Evolutionary conservation across 1,140 invertebrate species (phyloP).

Genomic region (Solen grandis): DNA sequence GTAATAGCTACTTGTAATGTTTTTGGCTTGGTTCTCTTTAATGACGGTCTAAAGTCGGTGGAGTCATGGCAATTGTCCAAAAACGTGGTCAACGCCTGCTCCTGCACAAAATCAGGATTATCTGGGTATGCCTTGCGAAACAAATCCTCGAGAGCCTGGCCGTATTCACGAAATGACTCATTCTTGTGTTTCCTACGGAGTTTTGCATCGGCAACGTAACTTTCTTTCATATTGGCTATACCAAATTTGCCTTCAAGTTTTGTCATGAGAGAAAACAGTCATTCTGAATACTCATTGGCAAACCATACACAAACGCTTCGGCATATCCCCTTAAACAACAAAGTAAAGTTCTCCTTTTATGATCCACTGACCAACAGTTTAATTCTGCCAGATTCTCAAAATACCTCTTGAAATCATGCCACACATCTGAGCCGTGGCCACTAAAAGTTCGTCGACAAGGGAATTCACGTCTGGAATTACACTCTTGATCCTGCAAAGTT

Average conservation of each 20-base stretch:
- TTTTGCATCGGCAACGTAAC: too few species aligned
- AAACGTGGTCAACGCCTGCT: constrained; percentile 21
- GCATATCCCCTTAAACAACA: constrained; percentile 53
- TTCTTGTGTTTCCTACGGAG: constrained; percentile 4
- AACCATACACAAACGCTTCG: constrained; percentile 52
- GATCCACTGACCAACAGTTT: constrained; percentile 27
- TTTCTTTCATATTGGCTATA: too few species aligned
- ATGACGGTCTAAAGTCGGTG: constrained; percentile 34
- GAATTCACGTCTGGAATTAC: constrained; percentile 18
- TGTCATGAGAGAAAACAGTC: constrained; percentile 31
- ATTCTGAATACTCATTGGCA: constrained; percentile 12
- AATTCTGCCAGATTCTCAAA: constrained; percentile 49
- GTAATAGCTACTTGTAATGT: constrained; percentile 43
- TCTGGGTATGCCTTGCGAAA: constrained; percentile 31
- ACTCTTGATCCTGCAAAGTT: not conserved
- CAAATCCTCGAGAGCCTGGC: constrained; percentile 30
- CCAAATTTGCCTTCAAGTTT: too few species aligned
- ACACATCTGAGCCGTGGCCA: constrained; percentile 30
- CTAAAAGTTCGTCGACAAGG: constrained; percentile 45
- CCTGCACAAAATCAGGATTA: constrained; percentile 19
- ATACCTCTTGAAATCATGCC: constrained; percentile 51
- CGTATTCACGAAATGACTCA: constrained; percentile 15
- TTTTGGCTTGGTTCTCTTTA: constrained; percentile 44
- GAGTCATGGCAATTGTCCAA: constrained; percentile 41
- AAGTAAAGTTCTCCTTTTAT: constrained; percentile 33